These are phyloP conservation scores for Dendrocincla tyrannina DNA, from an alignment of 2,797 vertebrate species.

Conservation along the genomic window DNA sequence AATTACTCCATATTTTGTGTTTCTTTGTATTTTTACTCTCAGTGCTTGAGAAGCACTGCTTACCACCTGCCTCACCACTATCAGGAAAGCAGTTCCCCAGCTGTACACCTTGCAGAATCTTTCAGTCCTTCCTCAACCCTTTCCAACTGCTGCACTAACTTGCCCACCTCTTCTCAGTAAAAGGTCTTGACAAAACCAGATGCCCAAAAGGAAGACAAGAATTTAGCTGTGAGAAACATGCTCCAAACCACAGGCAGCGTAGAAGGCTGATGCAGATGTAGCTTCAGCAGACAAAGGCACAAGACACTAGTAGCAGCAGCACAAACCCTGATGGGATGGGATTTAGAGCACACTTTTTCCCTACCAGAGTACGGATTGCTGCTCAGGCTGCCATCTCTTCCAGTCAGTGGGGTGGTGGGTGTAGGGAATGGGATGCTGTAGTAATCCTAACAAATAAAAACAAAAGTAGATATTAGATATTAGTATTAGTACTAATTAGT, in stretches of 20 bases:
- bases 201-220: not conserved
- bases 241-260: not conserved
- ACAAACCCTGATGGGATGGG: not conserved
- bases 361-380: slow-evolving; percentile 96
- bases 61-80: not conserved
- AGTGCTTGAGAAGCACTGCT: not conserved
- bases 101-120: not conserved
- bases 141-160: not conserved
- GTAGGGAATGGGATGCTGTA: slow-evolving; percentile 98
- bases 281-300: not conserved
- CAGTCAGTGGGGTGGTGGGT: slow-evolving; percentile 91
- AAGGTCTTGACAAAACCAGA: not conserved
- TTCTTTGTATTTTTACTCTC: not conserved
- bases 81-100: not conserved
- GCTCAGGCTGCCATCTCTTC: slow-evolving; percentile 92
- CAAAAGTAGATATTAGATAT: not conserved
- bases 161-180: not conserved
- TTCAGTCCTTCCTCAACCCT: not conserved
- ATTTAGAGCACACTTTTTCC: not conserved
- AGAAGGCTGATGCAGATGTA: not conserved
- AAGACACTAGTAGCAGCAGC: not conserved
- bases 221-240: not conserved
- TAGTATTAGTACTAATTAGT: too few relatives aligned
- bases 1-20: not conserved
- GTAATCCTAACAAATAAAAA: slow-evolving; percentile 85